These are phyloP conservation scores for Megalops cyprinoides DNA, from an alignment of 2,797 vertebrate genomes.

Conservation along the genomic window DNA sequence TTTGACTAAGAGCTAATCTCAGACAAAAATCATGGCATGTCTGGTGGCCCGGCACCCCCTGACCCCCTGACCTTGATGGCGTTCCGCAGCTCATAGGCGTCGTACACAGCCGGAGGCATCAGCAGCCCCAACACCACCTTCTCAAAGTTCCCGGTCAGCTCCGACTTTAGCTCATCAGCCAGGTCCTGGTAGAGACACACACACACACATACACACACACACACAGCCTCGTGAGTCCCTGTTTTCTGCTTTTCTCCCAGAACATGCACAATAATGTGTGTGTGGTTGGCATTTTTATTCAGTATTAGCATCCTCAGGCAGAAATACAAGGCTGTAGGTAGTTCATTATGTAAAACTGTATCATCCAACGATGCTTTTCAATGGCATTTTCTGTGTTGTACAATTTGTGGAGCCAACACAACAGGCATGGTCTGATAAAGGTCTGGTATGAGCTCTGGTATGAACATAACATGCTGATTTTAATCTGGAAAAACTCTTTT, in stretches of 20 bases:
- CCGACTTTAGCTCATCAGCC: slow-evolving; percentile 85
- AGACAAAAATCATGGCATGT: no score
- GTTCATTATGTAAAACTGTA: background rate
- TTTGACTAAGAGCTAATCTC: no score
- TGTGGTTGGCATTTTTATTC: background rate
- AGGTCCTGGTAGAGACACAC: slow-evolving; percentile 76
- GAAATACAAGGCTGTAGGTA: background rate
- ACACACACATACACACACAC: background rate
- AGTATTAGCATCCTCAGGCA: background rate
- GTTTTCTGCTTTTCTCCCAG: background rate
- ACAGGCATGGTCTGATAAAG: background rate
- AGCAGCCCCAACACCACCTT: slow-evolving; percentile 85
- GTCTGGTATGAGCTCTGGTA: background rate
- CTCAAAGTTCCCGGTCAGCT: slow-evolving; percentile 89
- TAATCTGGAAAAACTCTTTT: no score
- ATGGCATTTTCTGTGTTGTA: background rate
- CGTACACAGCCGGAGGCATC: slow-evolving; percentile 81
- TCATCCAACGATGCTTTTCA: background rate
- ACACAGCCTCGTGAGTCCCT: no score
- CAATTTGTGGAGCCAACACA: background rate
- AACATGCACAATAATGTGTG: background rate
- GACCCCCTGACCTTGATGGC: slow-evolving; percentile 86
- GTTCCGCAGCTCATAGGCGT: slow-evolving; percentile 82
- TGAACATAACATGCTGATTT: no score
- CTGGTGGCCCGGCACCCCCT: no score